These are phyloP conservation scores for Catostylus mosaicus DNA, from an alignment of 30 jellyfish, hydroid and myxozoan genomes.

Conservation along the genomic window DNA sequence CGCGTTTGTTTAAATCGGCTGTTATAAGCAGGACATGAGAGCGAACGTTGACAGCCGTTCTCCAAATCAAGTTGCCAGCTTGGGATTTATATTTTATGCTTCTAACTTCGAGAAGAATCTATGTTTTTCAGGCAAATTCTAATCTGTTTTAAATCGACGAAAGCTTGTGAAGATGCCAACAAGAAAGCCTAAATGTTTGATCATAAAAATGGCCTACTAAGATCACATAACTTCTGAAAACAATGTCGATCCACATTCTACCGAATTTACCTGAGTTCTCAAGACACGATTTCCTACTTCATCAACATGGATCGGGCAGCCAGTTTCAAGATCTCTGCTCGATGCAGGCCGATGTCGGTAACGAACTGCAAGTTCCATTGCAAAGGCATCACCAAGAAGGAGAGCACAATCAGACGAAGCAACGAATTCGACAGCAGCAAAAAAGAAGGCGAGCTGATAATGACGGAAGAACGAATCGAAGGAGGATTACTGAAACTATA, in stretches of 20 bases:
- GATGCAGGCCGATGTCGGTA: conserved; percentile 19
- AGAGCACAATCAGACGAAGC: conserved; percentile 3
- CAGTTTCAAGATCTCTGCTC: conserved; percentile 36
- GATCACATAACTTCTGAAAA: not conserved
- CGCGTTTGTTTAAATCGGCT: not conserved
- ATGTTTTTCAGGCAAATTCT: conserved; percentile 9
- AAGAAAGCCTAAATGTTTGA: not conserved
- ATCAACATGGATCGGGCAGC: conserved; percentile 48
- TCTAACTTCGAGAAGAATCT: not conserved
- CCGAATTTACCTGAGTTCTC: conserved; percentile 57
- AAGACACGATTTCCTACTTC: conserved; percentile 51
- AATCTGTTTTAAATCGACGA: not conserved
- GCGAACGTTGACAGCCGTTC: not conserved
- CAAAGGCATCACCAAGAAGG: conserved; percentile 35
- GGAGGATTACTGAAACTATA: conserved; percentile 80
- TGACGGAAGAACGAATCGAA: conserved; percentile 71
- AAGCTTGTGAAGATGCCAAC: not conserved
- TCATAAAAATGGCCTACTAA: conserved; percentile 6
- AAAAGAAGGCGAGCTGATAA: conserved; percentile 61
- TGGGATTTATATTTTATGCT: conserved; percentile 3
- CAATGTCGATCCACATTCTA: conserved; percentile 63
- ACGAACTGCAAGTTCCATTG: conserved; percentile 32
- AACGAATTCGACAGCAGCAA: conserved; percentile 46
- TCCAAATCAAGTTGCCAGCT: conserved; percentile 17
- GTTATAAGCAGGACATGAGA: conserved; percentile 2